Evolutionary conservation across 2,113 vertebrate genomes (phyloP), one percentile per base, ranked within the genome.

Genomic region (Tachycineta bicolor): DNA sequence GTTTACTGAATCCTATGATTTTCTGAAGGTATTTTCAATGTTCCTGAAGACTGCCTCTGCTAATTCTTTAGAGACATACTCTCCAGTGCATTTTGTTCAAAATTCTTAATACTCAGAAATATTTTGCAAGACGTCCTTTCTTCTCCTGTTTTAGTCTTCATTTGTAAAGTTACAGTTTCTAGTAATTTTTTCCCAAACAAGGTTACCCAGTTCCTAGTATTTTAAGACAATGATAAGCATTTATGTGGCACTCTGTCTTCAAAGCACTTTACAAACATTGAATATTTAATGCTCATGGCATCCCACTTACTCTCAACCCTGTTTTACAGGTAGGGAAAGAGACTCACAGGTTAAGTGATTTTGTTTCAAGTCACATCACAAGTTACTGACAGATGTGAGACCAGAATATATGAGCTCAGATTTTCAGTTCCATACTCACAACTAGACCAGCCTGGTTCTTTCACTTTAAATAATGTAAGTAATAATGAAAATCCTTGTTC

Each of bases 321-420:
- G 47, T 86, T 96, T 93, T 94, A 82, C 44, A 95, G 83, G 73
- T 90, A 96, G 52, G 68, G 64, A 89, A 92, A 92, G 64, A 94
- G 80, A 90, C 64, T 58, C 56, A 83, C n/a, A 87, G 94, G 95
- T 97, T 89, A 96, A 96, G n/a, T 83, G 93, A 93, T 96, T 97
- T 96, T 90, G 76, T 93, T 95, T 96, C 93, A 93, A 96, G 94
- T 95, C 94, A 95, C 87, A 96, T 90, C 88, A 81, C 85, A 96
- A 92, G 68, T 92, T 93, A 89, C 79, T 84, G 85, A 87, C 8
- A 9, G 62, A 92, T 76, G 62, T 88, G 90, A 92, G 86, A 93
- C 52, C 39, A 46, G 88, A 96, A 94, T 89, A 78, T 55, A 84
- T 41, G 83, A 96, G 68, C 68, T 92, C 60, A 4, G 60, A 83